Evolutionary conservation across 2,797 vertebrate species (phyloP).

Genomic region (Falco berigora): DNA sequence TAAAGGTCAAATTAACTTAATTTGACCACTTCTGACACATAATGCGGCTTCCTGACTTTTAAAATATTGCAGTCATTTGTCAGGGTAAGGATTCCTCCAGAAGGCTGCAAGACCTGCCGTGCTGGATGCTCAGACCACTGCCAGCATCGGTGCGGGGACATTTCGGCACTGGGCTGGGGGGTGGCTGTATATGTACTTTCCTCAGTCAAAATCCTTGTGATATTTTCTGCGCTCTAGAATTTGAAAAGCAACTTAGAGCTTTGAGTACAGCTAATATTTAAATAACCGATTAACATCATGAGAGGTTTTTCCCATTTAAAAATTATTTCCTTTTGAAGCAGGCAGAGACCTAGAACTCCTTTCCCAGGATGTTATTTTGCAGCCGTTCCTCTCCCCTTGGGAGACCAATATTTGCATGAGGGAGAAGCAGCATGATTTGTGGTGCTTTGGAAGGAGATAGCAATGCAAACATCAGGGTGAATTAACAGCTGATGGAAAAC

Average conservation of each 20-base stretch:
- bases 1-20: conserved; percentile 64
- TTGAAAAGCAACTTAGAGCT: neutral
- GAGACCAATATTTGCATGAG: neutral
- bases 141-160: neutral
- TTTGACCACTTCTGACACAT: conserved; percentile 34
- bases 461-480: conserved; percentile 6
- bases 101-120: neutral
- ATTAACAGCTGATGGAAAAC: neutral
- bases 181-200: neutral
- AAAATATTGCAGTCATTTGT: neutral
- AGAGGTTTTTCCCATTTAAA: neutral
- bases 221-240: neutral
- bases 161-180: accelerated
- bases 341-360: neutral
- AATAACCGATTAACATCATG: neutral
- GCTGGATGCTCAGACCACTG: neutral
- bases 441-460: neutral
- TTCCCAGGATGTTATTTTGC: neutral
- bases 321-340: neutral
- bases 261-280: neutral
- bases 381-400: neutral
- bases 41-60: neutral
- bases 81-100: neutral
- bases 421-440: neutral
- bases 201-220: neutral